Evolutionary conservation across 2,888 invertebrate species (phyloP), one percentile per base, ranked within the genome.

Genomic region (Eubasilissa splendida): DNA sequence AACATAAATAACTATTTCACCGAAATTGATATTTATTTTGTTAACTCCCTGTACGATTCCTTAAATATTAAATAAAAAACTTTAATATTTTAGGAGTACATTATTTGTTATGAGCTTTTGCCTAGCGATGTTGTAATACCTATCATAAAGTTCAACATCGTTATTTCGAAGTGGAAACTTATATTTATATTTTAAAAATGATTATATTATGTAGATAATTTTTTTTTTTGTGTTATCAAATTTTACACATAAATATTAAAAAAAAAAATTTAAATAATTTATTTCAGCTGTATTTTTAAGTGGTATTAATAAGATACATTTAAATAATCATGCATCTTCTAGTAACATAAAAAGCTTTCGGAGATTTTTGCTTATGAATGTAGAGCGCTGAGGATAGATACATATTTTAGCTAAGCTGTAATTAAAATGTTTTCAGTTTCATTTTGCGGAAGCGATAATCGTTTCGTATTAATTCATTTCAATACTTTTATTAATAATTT

Each of bases 401-500:
- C 12, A 52, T 68, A 50, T 8, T 50, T 68, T 68, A 71, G 53
- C 52, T 14, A 4, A n/a, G 68, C 52, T 52, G 52, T 68, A 50
- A 68, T 68, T 8, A 54, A 71, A 71, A 53, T 53, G 14, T 54
- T 22, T 71, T 71, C 14, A 31, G 11, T 8, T 53, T 71, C 53
- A 8, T 11, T 31, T 56, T 33, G 50, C 33, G 50, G 50, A 33
- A 70, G 54, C 33, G 33, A 22, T n/a, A 42, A 31, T 50, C 73
- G 58, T 74, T 9, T 58, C 59, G 58, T 22, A 74, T 74, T 14
- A 74, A 59, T 74, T 8, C 58, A 59, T 74, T 74, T 22, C 59
- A 59, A 33, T 63, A 63, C 42, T 74, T 73, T 58, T 59, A 74
- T 31, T 71, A 71, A 22, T 71, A 9, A 54, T 71, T 68, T 68